Conservation (phyloP, 2,797 vertebrate species). For the Myiothlypis coronata region DNA sequence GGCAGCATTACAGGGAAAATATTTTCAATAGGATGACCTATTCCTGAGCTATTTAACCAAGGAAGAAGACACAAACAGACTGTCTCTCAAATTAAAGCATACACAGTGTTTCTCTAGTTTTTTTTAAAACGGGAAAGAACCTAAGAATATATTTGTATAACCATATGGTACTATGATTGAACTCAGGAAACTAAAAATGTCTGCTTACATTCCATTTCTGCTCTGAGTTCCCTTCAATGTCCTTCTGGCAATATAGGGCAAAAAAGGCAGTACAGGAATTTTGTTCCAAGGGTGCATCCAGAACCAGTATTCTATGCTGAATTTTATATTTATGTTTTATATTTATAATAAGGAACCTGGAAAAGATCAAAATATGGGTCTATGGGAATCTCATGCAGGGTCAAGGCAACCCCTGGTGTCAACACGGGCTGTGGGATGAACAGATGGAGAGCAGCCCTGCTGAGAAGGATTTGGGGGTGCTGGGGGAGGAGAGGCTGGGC, state of each 20-base stretch:
- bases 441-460: accelerated
- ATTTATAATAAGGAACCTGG: neutral
- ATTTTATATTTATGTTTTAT: neutral
- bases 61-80: neutral
- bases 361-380: neutral
- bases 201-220: neutral
- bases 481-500: neutral
- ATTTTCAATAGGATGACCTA: conserved; percentile 34
- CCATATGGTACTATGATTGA: neutral
- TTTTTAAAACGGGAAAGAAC: neutral
- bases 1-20: neutral
- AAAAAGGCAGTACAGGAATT: neutral
- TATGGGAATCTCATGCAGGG: neutral
- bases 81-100: neutral
- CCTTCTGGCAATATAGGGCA: neutral
- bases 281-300: neutral
- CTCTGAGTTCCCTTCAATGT: neutral
- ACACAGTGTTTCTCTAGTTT: neutral
- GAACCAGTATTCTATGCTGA: neutral
- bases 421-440: neutral
- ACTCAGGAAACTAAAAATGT: neutral
- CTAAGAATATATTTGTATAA: neutral
- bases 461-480: accelerated
- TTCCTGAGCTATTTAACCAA: neutral
- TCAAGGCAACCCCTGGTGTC: neutral